These are phyloP conservation scores for Tachuris rubrigastra DNA, from an alignment of 2,113 vertebrate genomes.

Conservation along the genomic window DNA sequence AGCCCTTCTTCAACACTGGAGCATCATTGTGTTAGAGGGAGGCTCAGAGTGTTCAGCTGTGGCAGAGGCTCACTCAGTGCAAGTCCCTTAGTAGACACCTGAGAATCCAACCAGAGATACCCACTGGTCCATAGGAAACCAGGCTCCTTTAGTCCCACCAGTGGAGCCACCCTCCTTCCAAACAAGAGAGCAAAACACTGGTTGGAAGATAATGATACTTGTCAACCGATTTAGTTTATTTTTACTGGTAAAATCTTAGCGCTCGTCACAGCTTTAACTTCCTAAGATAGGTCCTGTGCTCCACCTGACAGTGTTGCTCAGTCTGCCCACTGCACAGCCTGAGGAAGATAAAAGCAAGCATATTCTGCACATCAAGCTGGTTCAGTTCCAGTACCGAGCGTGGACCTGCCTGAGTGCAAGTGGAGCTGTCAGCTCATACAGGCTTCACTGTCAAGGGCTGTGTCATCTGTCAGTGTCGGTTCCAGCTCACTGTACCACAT, in stretches of 20 bases:
- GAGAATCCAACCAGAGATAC: neutral
- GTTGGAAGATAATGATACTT: neutral
- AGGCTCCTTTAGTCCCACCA: neutral
- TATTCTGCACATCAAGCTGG: slow-evolving; percentile 78
- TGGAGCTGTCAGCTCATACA: slow-evolving; percentile 90
- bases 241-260: neutral
- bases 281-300: slow-evolving; percentile 38
- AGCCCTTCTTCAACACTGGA: neutral
- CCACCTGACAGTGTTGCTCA: slow-evolving; percentile 60
- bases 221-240: neutral
- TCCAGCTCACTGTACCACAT: slow-evolving; percentile 95
- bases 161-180: neutral
- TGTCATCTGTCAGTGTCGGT: slow-evolving; percentile 96
- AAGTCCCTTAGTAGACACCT: neutral
- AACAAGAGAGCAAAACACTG: neutral
- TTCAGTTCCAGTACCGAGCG: slow-evolving; percentile 76
- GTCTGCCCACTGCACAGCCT: slow-evolving; percentile 21
- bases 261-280: neutral
- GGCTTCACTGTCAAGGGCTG: slow-evolving; percentile 88
- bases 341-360: slow-evolving; percentile 67
- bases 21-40: neutral
- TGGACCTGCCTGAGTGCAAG: slow-evolving; percentile 89
- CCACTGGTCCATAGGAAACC: neutral
- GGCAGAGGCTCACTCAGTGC: neutral
- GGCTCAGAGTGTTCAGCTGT: neutral